phyloP scores from a whole-genome alignment of 1,140 invertebrate genomes.

The Ptiloglossa arizonensis region DNA sequence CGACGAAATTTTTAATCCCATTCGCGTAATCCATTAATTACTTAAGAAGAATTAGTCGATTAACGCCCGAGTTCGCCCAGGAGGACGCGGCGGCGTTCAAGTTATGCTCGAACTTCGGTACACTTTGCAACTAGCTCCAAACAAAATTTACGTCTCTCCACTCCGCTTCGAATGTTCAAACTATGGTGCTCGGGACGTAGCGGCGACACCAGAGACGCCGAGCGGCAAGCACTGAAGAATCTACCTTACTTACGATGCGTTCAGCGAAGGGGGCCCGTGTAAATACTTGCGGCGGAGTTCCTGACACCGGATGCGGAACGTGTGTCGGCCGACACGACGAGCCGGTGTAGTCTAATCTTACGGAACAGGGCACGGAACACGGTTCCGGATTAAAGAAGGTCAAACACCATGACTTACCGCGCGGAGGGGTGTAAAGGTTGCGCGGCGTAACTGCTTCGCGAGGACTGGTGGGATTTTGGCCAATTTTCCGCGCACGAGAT shows the following conservation, averaged over 20 bases:
- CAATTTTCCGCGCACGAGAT: slow-evolving; percentile 45
- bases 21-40: no score
- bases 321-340: not conserved
- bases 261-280: not conserved
- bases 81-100: no score
- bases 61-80: no score
- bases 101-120: no score
- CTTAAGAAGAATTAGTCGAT: no score
- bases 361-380: not conserved
- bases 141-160: not conserved
- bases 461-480: slow-evolving; percentile 9
- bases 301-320: not conserved
- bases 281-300: not conserved
- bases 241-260: not conserved
- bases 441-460: no score
- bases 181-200: not conserved
- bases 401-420: no score
- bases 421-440: no score
- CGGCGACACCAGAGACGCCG: not conserved
- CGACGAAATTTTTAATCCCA: no score
- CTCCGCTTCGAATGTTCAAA: not conserved
- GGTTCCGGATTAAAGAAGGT: no score
- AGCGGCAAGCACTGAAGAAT: not conserved
- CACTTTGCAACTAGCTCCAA: not conserved
- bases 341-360: not conserved